Evolutionary conservation across 2,888 invertebrate species (phyloP).

Genomic region (Oasisia sp.): DNA sequence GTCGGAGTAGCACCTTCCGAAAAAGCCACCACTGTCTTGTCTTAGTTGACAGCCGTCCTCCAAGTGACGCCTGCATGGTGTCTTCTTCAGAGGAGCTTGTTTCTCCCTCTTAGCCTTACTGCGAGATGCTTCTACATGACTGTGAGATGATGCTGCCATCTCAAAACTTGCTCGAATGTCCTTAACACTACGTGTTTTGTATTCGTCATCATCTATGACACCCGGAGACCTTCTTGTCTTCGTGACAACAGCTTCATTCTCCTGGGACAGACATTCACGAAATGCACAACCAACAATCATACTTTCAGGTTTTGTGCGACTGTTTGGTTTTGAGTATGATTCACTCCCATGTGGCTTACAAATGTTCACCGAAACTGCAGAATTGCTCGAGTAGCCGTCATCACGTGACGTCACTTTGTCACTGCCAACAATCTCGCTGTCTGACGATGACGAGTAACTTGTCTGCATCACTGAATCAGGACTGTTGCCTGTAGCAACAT

Average conservation of each 20-base stretch:
- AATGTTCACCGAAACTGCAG: background rate
- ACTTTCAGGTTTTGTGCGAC: background rate
- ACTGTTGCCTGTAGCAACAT: constrained; percentile 8
- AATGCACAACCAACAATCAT: background rate
- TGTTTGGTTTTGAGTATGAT: background rate
- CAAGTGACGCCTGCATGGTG: background rate
- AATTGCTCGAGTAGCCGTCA: constrained; percentile 7
- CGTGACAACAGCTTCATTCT: background rate
- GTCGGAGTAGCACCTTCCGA: background rate
- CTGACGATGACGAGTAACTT: background rate
- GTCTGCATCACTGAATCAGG: background rate
- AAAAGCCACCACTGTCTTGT: background rate
- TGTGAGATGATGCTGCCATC: background rate
- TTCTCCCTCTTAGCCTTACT: background rate
- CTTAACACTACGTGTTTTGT: background rate
- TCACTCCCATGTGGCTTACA: background rate
- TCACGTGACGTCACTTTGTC: constrained; percentile 10
- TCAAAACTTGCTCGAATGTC: constrained; percentile 12
- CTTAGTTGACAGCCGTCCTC: background rate
- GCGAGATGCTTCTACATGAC: background rate
- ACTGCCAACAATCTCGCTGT: background rate
- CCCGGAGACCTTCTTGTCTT: background rate
- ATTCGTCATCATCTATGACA: background rate
- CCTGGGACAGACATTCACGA: background rate
- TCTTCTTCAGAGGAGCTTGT: background rate